Base-by-base conservation (phyloP, 1,140 invertebrate species). In the Trichonephila inaurata region DNA sequence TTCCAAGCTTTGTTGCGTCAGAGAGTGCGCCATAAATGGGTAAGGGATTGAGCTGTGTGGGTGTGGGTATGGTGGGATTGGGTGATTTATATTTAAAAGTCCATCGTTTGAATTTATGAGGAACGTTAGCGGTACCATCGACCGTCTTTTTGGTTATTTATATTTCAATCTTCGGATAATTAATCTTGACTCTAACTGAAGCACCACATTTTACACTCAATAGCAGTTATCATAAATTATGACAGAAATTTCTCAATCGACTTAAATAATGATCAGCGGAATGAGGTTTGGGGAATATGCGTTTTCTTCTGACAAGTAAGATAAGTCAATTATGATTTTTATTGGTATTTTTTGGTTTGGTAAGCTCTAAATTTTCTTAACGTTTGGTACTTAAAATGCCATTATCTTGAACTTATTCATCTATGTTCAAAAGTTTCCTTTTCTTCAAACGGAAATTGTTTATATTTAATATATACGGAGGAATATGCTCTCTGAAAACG, bases 51-150 rank as follows among this genome's bases (percentile, higher is more conserved):
- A 51, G 44, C 2, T 1, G 44, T 51, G 44, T 1, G 44, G 44
- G 44, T 51, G 44, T 51, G 44, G 44, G 44, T 51, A 51, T 51
- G 44, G 19, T 40, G 33, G 33, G 86, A 88, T 44, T 69, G n/a
- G 18, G 64, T 88, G 86, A 88, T 88, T 88, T 88, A 88, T 88
- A 69, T 88, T 64, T 88, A 44, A 69, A 72, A 88, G 62, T 88
- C 64, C 62, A 19, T 69, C 40, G 86, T 69, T 16, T 88, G 61
- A 69, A 88, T 88, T 88, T 88, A 88, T 88, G 86, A 69, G 33
- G 28, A 19, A 21, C 64, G 64, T 66, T 66, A 66, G 64, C 19
- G 62, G 86, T 86, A 12, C n/a, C 24, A 28, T 14, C 24, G 24
- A 12, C 69, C 69, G 24, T 69, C 66, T 69, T 16, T 69, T 24